Conservation (phyloP, 2,888 invertebrate genomes). For the Pogonocherus hispidulus region DNA sequence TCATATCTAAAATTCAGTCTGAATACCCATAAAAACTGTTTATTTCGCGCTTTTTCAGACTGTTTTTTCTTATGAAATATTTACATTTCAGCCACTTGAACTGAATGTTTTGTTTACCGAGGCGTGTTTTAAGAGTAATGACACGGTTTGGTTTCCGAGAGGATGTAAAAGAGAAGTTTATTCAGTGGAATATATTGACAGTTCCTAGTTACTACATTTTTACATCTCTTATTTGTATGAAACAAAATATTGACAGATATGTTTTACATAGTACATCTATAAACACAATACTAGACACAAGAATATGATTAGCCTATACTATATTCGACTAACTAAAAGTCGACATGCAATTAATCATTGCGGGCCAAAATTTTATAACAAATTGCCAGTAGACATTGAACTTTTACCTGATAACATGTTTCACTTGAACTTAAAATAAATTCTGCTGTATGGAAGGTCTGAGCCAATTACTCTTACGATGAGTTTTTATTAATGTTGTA, state of each 20-base stretch:
- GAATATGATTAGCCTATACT: background rate
- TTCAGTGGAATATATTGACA: background rate
- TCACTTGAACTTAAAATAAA: background rate
- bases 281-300: background rate
- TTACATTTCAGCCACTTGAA: background rate
- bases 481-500: conserved; percentile 1
- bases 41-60: background rate
- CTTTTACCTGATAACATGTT: background rate
- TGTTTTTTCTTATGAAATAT: background rate
- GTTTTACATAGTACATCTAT: background rate
- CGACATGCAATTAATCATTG: background rate
- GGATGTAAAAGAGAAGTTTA: background rate
- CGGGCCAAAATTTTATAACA: background rate
- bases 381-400: background rate
- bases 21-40: background rate
- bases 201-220: background rate
- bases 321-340: background rate
- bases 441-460: background rate
- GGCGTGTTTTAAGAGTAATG: background rate
- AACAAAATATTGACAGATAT: background rate
- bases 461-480: background rate
- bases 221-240: background rate
- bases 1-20: background rate
- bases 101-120: background rate
- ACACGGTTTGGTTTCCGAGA: background rate